These are phyloP conservation scores for Phalangium opilio DNA, from an alignment of 2,888 invertebrate genomes.

Conservation along the genomic window DNA sequence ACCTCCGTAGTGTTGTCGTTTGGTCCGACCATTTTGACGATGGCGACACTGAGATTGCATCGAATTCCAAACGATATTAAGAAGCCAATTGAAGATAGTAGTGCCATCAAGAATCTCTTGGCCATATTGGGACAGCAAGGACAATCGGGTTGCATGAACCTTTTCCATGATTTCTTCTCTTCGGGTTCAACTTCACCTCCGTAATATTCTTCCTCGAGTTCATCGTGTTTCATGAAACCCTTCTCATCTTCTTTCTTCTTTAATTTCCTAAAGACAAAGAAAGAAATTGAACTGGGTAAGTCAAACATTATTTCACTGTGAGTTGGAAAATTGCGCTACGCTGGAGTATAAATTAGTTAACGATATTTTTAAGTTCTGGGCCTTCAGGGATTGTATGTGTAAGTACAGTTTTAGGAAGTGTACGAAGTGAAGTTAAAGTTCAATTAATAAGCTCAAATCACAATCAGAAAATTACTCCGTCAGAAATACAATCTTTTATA, in stretches of 20 bases:
- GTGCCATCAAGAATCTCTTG: constrained; percentile 55
- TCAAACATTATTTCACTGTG: too few relatives aligned
- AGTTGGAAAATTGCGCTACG: too few relatives aligned
- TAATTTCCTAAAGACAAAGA: not conserved
- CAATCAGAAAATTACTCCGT: too few relatives aligned
- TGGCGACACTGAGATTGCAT: constrained; percentile 97
- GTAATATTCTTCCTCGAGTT: constrained; percentile 15
- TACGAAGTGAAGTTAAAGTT: too few relatives aligned
- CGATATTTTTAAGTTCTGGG: too few relatives aligned
- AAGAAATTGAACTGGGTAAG: too few relatives aligned
- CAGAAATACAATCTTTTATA: too few relatives aligned
- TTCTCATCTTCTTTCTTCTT: constrained; percentile 30
- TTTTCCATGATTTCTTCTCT: constrained; percentile 6
- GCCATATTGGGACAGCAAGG: constrained; percentile 50
- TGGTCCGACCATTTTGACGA: constrained; percentile 48
- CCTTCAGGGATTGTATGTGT: too few relatives aligned
- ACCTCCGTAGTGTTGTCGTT: constrained; percentile 24
- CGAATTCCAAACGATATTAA: constrained; percentile 95
- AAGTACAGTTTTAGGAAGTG: too few relatives aligned
- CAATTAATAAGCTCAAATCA: too few relatives aligned
- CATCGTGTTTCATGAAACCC: constrained; percentile 28
- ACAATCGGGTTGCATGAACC: constrained; percentile 46
- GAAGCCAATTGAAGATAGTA: constrained; percentile 42
- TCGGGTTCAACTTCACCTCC: constrained; percentile 8
- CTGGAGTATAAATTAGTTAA: too few relatives aligned